A percentile compares a stretch with the other conserved stretches of the same genome.
phyloP scores from a whole-genome alignment of 2,888 invertebrate genomes.

The Acronicta psi region DNA sequence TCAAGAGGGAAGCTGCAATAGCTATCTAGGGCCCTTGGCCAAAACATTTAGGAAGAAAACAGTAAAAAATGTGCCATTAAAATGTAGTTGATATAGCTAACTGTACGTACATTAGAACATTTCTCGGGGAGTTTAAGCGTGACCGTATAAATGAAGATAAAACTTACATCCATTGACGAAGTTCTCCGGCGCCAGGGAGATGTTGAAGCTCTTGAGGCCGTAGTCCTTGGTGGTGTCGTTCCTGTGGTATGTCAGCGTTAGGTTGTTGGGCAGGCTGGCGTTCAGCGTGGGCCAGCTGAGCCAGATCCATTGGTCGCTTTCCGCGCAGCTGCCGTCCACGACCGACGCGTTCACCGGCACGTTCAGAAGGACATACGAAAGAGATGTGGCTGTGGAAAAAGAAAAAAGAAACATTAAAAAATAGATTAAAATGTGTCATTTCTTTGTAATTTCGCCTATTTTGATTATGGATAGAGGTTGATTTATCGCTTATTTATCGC shows the following conservation, averaged over 20 bases:
- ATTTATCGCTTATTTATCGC: no score
- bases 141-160: no score
- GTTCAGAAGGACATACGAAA: constrained; percentile 67
- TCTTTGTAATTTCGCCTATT: no score
- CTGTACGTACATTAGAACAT: no score
- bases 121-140: no score
- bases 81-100: no score
- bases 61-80: no score
- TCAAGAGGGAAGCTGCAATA: no score
- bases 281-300: constrained; percentile 62
- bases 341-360: constrained; percentile 72
- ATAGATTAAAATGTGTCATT: no score
- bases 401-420: background rate
- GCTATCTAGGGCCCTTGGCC: no score
- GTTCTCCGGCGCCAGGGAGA: constrained; percentile 73
- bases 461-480: no score
- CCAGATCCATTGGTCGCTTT: constrained; percentile 67
- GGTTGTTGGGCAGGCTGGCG: constrained; percentile 61
- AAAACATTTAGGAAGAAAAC: no score
- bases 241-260: constrained; percentile 71
- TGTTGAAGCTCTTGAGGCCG: constrained; percentile 70
- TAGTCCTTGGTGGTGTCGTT: constrained; percentile 74
- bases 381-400: constrained; percentile 63
- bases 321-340: constrained; percentile 70
- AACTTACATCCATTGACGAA: constrained; percentile 80